phyloP scores from a whole-genome alignment of 2,113 vertebrate species.

The Strix aluco region DNA sequence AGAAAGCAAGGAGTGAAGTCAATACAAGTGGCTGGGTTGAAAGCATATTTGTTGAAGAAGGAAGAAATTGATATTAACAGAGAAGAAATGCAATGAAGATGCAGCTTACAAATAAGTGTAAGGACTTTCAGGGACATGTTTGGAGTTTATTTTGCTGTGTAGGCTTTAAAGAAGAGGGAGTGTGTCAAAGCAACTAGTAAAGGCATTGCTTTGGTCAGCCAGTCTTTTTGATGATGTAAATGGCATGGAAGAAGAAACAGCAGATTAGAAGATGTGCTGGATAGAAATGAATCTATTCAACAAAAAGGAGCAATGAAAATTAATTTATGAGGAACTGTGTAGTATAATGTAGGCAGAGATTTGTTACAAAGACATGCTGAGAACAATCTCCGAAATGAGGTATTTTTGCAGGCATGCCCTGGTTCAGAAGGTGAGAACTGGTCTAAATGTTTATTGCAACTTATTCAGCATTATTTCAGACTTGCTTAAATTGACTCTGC shows the following conservation, averaged over 20 bases:
- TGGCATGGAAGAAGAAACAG: background rate
- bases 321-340: background rate
- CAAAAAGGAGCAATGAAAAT: background rate
- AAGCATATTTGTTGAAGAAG: background rate
- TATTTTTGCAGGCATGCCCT: background rate
- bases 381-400: background rate
- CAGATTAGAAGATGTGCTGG: background rate
- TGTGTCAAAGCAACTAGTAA: background rate
- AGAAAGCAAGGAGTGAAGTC: background rate
- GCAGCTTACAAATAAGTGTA: background rate
- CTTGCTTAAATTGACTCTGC: background rate
- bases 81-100: background rate
- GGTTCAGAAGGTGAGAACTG: background rate
- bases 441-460: background rate
- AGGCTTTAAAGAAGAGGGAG: background rate
- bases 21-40: background rate
- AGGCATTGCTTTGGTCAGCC: background rate
- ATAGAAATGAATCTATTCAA: background rate
- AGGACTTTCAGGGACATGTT: background rate
- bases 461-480: background rate
- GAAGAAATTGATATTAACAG: background rate
- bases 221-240: background rate
- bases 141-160: background rate
- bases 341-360: background rate
- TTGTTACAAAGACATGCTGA: background rate